Conservation (phyloP, 2,888 invertebrate genomes). For the Drosophila macrospina region DNA sequence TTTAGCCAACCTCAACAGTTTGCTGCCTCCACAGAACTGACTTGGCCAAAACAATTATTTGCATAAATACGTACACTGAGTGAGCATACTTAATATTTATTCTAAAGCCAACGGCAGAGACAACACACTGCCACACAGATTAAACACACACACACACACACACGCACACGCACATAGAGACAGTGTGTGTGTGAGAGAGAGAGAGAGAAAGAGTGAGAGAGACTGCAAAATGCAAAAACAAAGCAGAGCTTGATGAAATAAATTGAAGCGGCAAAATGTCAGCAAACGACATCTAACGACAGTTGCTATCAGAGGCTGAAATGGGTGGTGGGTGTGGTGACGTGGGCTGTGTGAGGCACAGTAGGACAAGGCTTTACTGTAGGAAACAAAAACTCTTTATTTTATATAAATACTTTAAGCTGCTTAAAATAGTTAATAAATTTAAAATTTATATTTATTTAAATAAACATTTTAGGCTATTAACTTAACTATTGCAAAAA, state of each 20-base stretch:
- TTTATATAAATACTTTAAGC: background rate
- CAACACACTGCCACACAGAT: conserved; percentile 20
- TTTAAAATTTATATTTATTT: too few relatives aligned
- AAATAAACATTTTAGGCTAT: background rate
- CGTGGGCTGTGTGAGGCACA: conserved; percentile 14
- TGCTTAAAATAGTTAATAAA: too few relatives aligned
- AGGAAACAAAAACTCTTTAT: background rate
- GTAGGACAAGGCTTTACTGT: conserved; percentile 10
- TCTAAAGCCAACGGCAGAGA: conserved; percentile 62
- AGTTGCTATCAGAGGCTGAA: conserved; percentile 25
- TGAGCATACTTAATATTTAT: conserved; percentile 68
- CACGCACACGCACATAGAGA: background rate
- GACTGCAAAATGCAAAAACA: conserved; percentile 25
- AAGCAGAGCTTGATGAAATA: conserved; percentile 52
- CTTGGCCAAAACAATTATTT: conserved; percentile 75
- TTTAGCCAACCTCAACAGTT: conserved; percentile 36
- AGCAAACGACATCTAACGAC: conserved; percentile 62
- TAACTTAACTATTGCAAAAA: too few relatives aligned
- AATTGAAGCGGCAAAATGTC: conserved; percentile 60
- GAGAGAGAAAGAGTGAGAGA: background rate
- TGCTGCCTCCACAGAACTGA: conserved; percentile 36
- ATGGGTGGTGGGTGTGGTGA: background rate
- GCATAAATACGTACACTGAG: conserved; percentile 59
- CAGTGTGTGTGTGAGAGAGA: background rate
- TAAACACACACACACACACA: conserved; percentile 14